Conservation (phyloP, 1,140 invertebrate species). For the Apis mellifera region DNA sequence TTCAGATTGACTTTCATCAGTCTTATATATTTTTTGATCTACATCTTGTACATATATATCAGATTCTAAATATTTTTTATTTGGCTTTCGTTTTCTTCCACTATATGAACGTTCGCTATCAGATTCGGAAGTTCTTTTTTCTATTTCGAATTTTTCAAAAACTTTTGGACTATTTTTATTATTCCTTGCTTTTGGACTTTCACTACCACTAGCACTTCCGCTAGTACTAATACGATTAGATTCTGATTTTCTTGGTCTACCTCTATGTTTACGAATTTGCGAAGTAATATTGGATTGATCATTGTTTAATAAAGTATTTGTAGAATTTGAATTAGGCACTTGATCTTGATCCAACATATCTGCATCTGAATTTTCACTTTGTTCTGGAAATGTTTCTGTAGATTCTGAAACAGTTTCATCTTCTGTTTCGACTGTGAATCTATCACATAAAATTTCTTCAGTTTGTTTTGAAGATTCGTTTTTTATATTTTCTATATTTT, state of each 20-base stretch:
- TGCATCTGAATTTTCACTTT: constrained; percentile 65
- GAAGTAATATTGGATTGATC: constrained; percentile 10
- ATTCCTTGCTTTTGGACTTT: constrained; percentile 40
- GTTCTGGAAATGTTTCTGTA: constrained; percentile 60
- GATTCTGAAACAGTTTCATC: constrained; percentile 66
- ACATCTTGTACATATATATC: constrained; percentile 68
- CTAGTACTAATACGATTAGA: not conserved
- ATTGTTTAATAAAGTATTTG: constrained; percentile 3
- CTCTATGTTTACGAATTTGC: constrained; percentile 60
- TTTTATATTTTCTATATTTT: constrained; percentile 28
- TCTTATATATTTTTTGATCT: constrained; percentile 66
- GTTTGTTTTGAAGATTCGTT: constrained; percentile 38
- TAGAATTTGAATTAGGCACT: constrained; percentile 16
- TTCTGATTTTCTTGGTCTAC: constrained; percentile 62
- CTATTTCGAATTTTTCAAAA: constrained; percentile 54
- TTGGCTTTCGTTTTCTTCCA: constrained; percentile 71
- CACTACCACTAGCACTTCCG: constrained; percentile 28
- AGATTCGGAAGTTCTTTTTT: constrained; percentile 69
- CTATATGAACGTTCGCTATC: constrained; percentile 71
- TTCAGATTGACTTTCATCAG: constrained; percentile 76
- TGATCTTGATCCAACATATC: constrained; percentile 49
- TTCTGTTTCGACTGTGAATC: constrained; percentile 61
- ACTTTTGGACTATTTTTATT: constrained; percentile 38
- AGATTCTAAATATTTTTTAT: constrained; percentile 72
- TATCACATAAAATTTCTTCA: constrained; percentile 54